Evolutionary conservation across 2,797 vertebrate species (phyloP).

Genomic region (Lepidocolaptes lacrymiger): DNA sequence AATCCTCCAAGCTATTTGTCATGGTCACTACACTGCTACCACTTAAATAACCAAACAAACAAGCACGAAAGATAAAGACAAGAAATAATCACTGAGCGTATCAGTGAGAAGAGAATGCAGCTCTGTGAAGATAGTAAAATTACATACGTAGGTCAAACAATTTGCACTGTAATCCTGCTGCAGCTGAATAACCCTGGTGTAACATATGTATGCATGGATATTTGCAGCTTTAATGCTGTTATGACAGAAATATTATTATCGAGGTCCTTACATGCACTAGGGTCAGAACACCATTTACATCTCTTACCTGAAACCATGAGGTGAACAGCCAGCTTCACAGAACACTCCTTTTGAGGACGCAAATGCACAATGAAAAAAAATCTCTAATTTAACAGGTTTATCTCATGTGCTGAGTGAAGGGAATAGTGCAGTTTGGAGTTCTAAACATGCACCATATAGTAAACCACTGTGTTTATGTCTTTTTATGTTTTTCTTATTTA

Average conservation of each 20-base stretch:
- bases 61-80: constrained; percentile 47
- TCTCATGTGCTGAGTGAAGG: not conserved
- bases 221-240: not conserved
- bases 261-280: not conserved
- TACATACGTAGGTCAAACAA: constrained; percentile 11
- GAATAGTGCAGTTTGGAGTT: constrained; percentile 30
- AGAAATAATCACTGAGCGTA: constrained; percentile 16
- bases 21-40: constrained; percentile 52
- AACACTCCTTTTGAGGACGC: not conserved
- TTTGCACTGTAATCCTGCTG: constrained; percentile 41
- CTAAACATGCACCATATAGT: not conserved
- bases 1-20: constrained; percentile 29
- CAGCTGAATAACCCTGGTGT: not conserved
- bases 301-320: not conserved
- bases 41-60: constrained; percentile 62
- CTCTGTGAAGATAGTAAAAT: constrained; percentile 46
- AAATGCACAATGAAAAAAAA: not conserved
- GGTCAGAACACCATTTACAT: not conserved
- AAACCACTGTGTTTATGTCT: not conserved
- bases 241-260: not conserved
- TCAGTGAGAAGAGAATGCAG: constrained; percentile 9
- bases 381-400: constrained; percentile 25
- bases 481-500: not conserved
- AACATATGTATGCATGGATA: not conserved
- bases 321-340: not conserved